Evolutionary conservation across 2,113 vertebrate genomes (phyloP), one percentile per base, ranked within the genome.

Genomic region (Tenrec ecaudatus): DNA sequence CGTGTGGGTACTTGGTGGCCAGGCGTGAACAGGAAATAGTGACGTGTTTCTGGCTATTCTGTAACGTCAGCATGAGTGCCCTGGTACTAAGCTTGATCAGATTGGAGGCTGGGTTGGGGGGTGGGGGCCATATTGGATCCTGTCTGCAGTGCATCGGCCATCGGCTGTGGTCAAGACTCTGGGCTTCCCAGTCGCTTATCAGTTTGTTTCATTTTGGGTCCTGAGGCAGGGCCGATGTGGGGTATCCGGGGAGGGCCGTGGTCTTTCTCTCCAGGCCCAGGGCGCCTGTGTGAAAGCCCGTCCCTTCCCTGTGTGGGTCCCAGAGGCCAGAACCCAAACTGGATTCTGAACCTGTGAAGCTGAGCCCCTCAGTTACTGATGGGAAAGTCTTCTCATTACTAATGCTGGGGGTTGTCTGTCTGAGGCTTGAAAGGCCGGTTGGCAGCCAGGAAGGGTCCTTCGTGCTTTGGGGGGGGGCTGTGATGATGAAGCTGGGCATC

Each of bases 141-240:
- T 80, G 25, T 71, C 82, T 36, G 23, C 22, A 7, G 25, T 66
- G 19, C 17, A 16, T 31, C 84, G 81, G 20, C 2, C 62, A 9
- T 86, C 69, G 93, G 69, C 31, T 83, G 43, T 86, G 83, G 43
- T 60, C 81, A 83, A 86, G 78, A 36, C 19, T 86, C 84, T 15
- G 19, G 3, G 11, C 80, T 92, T 79, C 57, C 86, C 25, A 94
- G 11, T 15, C 12, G 57, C 58, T 27, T 88, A 53, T 89, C 57
- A 80, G 38, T 89, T 95, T 92, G 89, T 12, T 96, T 69, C 86
- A 29, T 71, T 16, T 43, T 23, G 27, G 64, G 20, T 73, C 43
- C 62, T 60, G 71, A 76, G 76, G 91, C 64, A 29, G 0, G 22
- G 60, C 29, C 38, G 33, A 6, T 71, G 57, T 23, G 73, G 62